Evolutionary conservation across 2,113 vertebrate genomes (phyloP).

Genomic region (Trinectes maculatus): DNA sequence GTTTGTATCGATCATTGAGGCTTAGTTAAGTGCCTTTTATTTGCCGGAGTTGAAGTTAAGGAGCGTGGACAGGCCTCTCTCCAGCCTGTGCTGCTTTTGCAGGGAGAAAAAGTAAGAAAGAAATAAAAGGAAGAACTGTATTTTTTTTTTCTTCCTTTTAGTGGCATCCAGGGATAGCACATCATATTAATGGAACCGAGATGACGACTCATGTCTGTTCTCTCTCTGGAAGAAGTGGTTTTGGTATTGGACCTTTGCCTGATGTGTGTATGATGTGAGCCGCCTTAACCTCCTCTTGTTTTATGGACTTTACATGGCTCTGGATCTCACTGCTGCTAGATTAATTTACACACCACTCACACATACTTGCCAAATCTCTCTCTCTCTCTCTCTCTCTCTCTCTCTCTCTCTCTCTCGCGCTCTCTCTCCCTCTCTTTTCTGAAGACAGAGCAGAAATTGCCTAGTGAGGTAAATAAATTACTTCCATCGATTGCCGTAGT

Average conservation of each 20-base stretch:
- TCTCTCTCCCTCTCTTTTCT: slow-evolving; percentile 33
- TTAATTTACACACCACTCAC: slow-evolving; percentile 81
- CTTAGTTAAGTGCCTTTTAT: slow-evolving; percentile 84
- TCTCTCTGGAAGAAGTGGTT: slow-evolving; percentile 69
- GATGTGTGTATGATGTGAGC: slow-evolving; percentile 72
- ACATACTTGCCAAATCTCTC: slow-evolving; percentile 75
- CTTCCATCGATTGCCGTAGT: slow-evolving; percentile 84
- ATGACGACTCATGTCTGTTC: slow-evolving; percentile 70
- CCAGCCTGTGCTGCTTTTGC: slow-evolving; percentile 63
- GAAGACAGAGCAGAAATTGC: slow-evolving; percentile 80
- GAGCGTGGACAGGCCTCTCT: slow-evolving; percentile 69
- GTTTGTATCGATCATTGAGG: slow-evolving; percentile 78
- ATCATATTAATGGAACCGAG: slow-evolving; percentile 70
- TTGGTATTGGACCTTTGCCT: slow-evolving; percentile 72
- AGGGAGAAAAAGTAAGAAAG: slow-evolving; percentile 60
- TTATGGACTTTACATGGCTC: slow-evolving; percentile 82
- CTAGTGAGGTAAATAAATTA: slow-evolving; percentile 84
- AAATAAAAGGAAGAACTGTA: slow-evolving; percentile 61
- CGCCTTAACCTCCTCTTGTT: slow-evolving; percentile 80
- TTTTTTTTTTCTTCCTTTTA: slow-evolving; percentile 53
- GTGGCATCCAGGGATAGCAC: slow-evolving; percentile 71
- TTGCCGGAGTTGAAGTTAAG: slow-evolving; percentile 82
- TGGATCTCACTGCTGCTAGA: slow-evolving; percentile 77
- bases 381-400: slow-evolving; percentile 27
- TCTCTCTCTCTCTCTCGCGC: slow-evolving; percentile 25